These are phyloP conservation scores for Mesitornis unicolor DNA, from an alignment of 2,113 vertebrate species.

Conservation along the genomic window DNA sequence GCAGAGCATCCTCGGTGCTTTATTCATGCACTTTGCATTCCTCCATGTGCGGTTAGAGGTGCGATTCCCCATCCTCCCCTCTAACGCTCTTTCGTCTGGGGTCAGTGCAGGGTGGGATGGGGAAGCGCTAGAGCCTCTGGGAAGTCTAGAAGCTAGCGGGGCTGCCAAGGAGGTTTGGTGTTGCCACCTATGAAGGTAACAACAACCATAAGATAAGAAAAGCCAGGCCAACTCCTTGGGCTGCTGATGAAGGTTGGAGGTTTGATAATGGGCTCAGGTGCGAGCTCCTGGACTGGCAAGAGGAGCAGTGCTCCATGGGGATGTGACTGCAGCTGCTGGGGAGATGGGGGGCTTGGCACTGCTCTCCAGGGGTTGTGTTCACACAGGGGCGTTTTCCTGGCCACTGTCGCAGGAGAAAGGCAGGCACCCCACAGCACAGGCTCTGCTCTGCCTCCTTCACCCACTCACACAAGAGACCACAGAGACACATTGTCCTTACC, in stretches of 20 bases:
- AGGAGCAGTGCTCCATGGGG: accelerated
- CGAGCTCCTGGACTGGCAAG: neutral
- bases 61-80: neutral
- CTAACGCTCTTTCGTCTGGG: neutral
- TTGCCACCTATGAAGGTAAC: accelerated
- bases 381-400: accelerated
- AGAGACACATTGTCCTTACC: neutral
- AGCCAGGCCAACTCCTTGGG: neutral
- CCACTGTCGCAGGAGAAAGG: accelerated
- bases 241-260: neutral
- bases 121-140: neutral
- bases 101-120: neutral
- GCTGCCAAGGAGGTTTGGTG: neutral
- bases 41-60: neutral
- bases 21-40: neutral
- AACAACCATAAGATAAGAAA: neutral
- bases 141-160: accelerated
- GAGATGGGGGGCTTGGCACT: neutral
- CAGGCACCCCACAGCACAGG: neutral
- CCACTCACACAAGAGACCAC: accelerated
- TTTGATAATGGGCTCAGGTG: accelerated
- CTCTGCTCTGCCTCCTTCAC: neutral
- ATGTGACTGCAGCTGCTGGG: neutral
- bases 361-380: neutral
- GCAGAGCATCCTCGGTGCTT: neutral